Conservation (phyloP, 2,113 vertebrate species). For the Peromyscus polionotus region DNA sequence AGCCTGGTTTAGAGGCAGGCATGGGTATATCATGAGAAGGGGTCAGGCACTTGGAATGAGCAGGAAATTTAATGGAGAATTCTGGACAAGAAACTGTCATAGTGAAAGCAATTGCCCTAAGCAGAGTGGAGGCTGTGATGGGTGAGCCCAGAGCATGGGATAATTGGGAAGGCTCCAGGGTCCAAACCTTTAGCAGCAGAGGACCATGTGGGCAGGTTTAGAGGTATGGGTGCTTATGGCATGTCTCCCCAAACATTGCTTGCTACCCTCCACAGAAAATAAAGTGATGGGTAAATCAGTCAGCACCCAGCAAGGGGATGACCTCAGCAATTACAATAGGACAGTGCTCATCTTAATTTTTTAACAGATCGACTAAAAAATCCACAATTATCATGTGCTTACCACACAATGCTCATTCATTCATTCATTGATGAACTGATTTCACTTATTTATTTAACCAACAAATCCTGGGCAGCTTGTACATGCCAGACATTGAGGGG, state of each 20-base stretch:
- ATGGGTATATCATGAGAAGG: slow-evolving; percentile 5
- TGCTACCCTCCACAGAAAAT: background rate
- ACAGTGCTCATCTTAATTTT: background rate
- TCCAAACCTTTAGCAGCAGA: background rate
- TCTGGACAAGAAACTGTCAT: slow-evolving; percentile 58
- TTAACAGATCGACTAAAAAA: background rate
- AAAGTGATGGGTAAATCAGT: background rate
- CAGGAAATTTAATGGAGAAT: slow-evolving; percentile 41
- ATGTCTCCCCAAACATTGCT: background rate
- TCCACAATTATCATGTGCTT: background rate
- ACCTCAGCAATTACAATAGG: background rate
- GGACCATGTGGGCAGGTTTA: background rate
- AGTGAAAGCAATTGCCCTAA: slow-evolving; percentile 17
- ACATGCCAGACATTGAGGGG: background rate
- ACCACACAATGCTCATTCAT: background rate
- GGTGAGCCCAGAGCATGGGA: background rate
- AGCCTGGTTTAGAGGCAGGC: background rate
- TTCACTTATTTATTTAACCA: background rate
- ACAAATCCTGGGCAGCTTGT: background rate
- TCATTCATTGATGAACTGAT: background rate
- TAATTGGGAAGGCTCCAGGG: background rate
- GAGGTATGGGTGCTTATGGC: background rate
- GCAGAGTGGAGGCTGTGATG: slow-evolving; percentile 19
- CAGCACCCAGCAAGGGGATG: rapidly evolving
- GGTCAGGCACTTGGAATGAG: background rate